phyloP scores from a whole-genome alignment of 2,888 invertebrate genomes.

The Brachyptera putata region DNA sequence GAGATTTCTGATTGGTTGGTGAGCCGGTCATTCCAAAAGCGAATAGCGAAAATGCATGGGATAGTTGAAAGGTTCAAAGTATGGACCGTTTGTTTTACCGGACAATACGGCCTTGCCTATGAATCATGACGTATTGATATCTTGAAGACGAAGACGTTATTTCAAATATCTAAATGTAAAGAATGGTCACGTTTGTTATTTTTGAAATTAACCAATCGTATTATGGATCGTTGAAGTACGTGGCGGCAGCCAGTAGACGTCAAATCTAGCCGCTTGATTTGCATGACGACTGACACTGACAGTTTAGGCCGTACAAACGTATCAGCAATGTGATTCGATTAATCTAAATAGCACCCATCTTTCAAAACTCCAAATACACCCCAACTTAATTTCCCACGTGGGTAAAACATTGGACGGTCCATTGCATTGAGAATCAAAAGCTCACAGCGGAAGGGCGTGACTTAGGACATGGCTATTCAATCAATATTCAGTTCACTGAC shows the following conservation, averaged over 20 bases:
- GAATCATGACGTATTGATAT: conserved; percentile 21
- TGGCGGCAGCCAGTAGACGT: too few relatives aligned
- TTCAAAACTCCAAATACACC: too few relatives aligned
- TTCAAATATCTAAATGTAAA: background rate
- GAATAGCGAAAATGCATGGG: conserved; percentile 26
- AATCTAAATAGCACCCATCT: too few relatives aligned
- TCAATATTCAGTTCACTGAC: conserved; percentile 31
- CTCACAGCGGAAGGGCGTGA: conserved; percentile 27
- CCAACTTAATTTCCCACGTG: background rate
- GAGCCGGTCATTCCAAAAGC: conserved; percentile 41
- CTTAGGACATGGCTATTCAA: conserved; percentile 30
- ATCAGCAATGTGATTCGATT: too few relatives aligned
- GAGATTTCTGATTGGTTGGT: conserved; percentile 61
- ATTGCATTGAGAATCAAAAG: background rate
- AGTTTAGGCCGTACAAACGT: too few relatives aligned
- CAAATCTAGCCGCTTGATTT: background rate
- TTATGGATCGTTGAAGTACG: too few relatives aligned
- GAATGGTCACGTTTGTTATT: background rate
- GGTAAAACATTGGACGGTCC: background rate
- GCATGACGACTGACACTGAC: too few relatives aligned
- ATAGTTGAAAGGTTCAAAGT: conserved; percentile 27
- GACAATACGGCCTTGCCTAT: conserved; percentile 11
- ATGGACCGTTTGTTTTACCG: conserved; percentile 24
- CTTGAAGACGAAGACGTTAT: background rate
- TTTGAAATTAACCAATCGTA: background rate